Evolutionary conservation across 2,113 vertebrate genomes (phyloP).

Genomic region (Rhadina sibilatrix): DNA sequence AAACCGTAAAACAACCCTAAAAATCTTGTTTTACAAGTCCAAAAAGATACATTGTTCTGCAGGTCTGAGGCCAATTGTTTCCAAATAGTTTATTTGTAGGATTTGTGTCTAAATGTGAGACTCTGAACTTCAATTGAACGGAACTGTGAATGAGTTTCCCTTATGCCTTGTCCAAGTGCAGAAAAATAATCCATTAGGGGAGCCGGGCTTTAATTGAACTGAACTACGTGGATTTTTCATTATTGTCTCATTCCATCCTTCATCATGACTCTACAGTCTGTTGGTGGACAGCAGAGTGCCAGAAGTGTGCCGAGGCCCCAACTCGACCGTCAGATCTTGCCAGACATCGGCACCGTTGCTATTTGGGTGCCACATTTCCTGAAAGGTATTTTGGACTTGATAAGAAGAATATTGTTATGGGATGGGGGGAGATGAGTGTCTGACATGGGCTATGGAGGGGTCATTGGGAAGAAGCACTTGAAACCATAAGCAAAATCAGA

Average conservation of each 20-base stretch:
- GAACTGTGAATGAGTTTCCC: neutral
- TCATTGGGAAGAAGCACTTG: slow-evolving; percentile 12
- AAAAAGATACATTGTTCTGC: slow-evolving; percentile 82
- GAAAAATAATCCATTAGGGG: neutral
- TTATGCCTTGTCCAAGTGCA: neutral
- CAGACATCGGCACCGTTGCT: neutral
- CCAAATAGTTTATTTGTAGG: neutral
- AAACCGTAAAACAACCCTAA: slow-evolving; percentile 11
- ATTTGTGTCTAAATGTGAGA: slow-evolving; percentile 40
- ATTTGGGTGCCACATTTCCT: slow-evolving; percentile 38
- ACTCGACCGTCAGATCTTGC: neutral
- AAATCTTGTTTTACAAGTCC: slow-evolving; percentile 66
- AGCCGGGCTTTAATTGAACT: slow-evolving; percentile 1
- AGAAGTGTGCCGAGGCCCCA: neutral
- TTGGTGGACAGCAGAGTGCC: neutral
- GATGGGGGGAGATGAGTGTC: slow-evolving; percentile 8
- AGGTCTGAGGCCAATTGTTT: slow-evolving; percentile 72
- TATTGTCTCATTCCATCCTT: neutral
- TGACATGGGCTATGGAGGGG: slow-evolving; percentile 13
- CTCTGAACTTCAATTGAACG: slow-evolving; percentile 21
- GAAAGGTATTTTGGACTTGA: slow-evolving; percentile 64
- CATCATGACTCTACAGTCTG: neutral
- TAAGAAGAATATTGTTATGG: slow-evolving; percentile 33
- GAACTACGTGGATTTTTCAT: neutral
- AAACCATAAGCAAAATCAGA: slow-evolving; percentile 30